Percentiles rank a stretch among this genome's conserved stretches.
Conservation (phyloP, 2,888 invertebrate species). For the Slavum lentiscoides region DNA sequence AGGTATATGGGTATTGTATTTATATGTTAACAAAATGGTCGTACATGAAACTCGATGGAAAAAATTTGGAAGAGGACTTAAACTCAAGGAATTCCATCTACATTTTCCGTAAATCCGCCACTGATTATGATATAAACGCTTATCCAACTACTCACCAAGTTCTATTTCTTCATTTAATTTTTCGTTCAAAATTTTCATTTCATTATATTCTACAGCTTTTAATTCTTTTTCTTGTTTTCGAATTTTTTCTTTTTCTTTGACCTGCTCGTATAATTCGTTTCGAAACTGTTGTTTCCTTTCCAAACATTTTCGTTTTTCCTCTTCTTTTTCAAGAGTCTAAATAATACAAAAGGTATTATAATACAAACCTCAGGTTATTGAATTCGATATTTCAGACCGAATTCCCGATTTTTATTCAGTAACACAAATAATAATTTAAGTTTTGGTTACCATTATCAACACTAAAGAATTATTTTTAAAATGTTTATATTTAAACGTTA, state of each 20-base stretch:
- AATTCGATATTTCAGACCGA: not conserved
- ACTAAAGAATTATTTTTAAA: not conserved
- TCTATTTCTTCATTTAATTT: conserved; percentile 17
- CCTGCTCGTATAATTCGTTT: conserved; percentile 11
- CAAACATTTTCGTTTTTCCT: not conserved
- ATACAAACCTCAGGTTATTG: not conserved
- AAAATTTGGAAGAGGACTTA: too few species aligned
- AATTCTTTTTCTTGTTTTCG: conserved; percentile 27
- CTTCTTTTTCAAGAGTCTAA: conserved; percentile 35
- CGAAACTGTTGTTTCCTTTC: conserved; percentile 12
- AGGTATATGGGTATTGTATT: too few species aligned
- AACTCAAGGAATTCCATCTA: too few species aligned
- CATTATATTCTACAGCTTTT: conserved; percentile 15
- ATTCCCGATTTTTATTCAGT: not conserved
- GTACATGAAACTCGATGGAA: too few species aligned
- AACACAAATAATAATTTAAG: not conserved
- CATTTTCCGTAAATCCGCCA: too few species aligned
- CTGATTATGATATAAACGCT: too few species aligned
- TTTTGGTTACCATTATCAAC: not conserved
- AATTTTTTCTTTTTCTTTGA: conserved; percentile 1
- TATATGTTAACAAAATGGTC: too few species aligned
- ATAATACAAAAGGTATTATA: not conserved
- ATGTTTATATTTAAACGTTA: too few species aligned
- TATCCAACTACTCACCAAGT: conserved; percentile 9
- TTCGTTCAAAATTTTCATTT: conserved; percentile 13